These are phyloP conservation scores for Zosterops borbonicus DNA, from an alignment of 2,113 vertebrate genomes.

Conservation along the genomic window DNA sequence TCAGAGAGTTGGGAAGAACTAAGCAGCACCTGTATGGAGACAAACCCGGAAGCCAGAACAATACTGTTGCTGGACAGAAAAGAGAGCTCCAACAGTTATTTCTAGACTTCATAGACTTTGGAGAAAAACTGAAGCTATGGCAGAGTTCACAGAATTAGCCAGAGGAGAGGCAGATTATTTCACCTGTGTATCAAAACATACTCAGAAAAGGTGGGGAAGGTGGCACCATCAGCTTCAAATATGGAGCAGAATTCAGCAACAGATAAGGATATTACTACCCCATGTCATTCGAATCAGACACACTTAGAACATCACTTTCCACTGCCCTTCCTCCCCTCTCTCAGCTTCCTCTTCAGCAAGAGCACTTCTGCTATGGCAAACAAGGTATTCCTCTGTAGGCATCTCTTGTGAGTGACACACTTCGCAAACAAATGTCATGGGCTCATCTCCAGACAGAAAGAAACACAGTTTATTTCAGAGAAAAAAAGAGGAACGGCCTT, in stretches of 20 bases:
- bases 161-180: background rate
- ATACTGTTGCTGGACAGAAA: background rate
- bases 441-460: background rate
- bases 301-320: background rate
- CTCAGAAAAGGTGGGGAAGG: background rate
- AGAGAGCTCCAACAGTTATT: background rate
- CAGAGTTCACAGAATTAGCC: background rate
- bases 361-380: background rate
- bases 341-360: background rate
- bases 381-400: background rate
- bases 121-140: background rate
- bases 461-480: background rate
- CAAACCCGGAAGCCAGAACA: background rate
- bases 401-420: background rate
- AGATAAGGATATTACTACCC: background rate
- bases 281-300: accelerated
- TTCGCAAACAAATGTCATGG: background rate
- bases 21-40: background rate
- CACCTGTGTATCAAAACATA: background rate
- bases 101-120: background rate
- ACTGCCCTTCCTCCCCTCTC: background rate
- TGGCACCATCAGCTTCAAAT: background rate
- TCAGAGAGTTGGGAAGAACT: background rate
- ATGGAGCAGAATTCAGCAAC: background rate
- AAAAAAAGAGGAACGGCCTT: background rate